phyloP scores from a whole-genome alignment of 2,113 vertebrate species.

The Dasyprocta punctata region DNA sequence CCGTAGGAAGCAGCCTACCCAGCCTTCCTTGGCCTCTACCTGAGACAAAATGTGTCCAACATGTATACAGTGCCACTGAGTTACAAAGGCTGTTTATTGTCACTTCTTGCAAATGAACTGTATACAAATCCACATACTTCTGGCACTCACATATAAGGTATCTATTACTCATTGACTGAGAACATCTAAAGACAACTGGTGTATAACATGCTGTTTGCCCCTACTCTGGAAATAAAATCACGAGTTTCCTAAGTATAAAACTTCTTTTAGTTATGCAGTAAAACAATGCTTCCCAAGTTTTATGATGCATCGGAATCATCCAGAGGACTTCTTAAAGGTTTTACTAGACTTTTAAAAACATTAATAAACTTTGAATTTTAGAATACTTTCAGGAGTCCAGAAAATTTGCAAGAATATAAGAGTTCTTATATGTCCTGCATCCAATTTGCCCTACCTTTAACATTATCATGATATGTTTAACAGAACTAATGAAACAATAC shows the following conservation, averaged over 20 bases:
- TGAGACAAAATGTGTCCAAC: background rate
- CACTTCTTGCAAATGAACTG: background rate
- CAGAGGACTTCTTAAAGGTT: background rate
- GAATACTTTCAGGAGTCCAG: background rate
- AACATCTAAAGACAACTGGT: background rate
- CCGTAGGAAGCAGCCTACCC: background rate
- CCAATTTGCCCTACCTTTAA: background rate
- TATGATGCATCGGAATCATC: background rate
- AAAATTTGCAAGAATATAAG: background rate
- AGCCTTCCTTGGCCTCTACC: background rate
- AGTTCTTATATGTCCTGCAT: background rate
- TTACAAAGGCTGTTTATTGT: background rate
- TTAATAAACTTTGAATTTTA: background rate
- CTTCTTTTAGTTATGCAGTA: background rate
- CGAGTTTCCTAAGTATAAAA: background rate
- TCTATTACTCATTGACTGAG: background rate
- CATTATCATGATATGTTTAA: background rate
- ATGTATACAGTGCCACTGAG: background rate
- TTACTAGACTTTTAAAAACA: background rate
- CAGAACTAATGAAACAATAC: background rate
- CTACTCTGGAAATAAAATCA: background rate
- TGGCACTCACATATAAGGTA: background rate
- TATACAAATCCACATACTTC: background rate
- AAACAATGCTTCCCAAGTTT: background rate
- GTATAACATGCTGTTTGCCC: background rate